Evolutionary conservation across 2,888 invertebrate species (phyloP).

Genomic region (Sclerodermus sp.): DNA sequence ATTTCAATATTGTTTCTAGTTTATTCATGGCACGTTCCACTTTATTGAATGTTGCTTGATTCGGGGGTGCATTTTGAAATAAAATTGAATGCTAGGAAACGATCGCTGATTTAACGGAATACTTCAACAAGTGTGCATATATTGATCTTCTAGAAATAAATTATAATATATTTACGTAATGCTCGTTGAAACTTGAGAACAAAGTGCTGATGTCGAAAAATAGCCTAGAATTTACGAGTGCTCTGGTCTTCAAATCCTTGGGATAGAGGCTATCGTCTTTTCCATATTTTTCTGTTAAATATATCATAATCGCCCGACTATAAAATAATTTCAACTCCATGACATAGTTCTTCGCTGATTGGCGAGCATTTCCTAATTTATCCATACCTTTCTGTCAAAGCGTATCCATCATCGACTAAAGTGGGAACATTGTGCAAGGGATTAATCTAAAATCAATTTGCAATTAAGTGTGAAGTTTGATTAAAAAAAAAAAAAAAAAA

Average conservation of each 20-base stretch:
- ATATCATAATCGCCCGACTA: constrained; percentile 56
- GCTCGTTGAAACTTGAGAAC: constrained; percentile 37
- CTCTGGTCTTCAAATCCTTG: constrained; percentile 49
- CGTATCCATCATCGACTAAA: neutral
- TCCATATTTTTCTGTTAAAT: constrained; percentile 57
- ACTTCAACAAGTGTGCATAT: neutral
- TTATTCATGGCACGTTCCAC: constrained; percentile 64
- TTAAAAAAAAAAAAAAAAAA: neutral
- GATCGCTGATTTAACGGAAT: neutral
- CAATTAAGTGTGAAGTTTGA: too few species aligned
- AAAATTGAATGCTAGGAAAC: neutral
- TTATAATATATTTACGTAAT: constrained; percentile 59
- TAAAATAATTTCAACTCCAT: too few species aligned
- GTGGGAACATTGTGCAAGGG: neutral
- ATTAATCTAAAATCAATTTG: neutral
- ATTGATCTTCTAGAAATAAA: too few species aligned
- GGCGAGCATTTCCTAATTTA: too few species aligned
- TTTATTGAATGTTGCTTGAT: neutral
- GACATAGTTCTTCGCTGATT: too few species aligned
- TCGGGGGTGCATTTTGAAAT: neutral
- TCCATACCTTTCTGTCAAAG: neutral
- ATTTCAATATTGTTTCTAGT: constrained; percentile 69
- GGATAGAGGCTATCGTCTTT: constrained; percentile 56
- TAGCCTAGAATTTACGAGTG: constrained; percentile 54
- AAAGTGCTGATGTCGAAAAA: constrained; percentile 54